Conservation (phyloP, 2,113 vertebrate species). For the Rostratula benghalensis region DNA sequence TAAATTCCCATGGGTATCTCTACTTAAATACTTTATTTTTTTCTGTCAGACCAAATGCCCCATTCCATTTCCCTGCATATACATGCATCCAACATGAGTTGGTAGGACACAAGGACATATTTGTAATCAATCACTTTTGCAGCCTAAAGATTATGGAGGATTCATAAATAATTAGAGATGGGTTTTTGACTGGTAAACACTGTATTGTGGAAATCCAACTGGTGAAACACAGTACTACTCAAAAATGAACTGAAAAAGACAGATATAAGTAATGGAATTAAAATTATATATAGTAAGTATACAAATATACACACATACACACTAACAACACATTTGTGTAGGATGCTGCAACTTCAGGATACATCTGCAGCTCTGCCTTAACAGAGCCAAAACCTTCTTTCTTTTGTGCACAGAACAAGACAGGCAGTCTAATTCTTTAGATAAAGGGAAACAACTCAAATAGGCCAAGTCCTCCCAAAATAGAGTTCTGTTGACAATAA, state of each 20-base stretch:
- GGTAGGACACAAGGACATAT: not conserved
- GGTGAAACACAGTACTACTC: not conserved
- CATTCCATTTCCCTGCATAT: not conserved
- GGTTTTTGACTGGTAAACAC: not conserved
- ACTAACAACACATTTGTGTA: not conserved
- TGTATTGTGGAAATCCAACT: not conserved
- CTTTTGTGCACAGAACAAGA: not conserved
- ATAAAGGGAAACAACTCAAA: not conserved
- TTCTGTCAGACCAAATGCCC: not conserved
- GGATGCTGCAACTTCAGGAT: not conserved
- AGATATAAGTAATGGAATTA: not conserved
- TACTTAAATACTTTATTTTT: not conserved
- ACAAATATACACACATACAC: not conserved
- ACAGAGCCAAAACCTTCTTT: not conserved
- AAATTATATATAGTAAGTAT: not conserved
- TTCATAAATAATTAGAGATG: not conserved
- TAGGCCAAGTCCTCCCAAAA: not conserved
- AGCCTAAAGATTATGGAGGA: not conserved
- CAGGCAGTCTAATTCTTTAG: not conserved
- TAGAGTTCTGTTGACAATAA: not conserved
- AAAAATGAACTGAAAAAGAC: not conserved
- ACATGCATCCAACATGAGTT: not conserved
- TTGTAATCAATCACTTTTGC: not conserved
- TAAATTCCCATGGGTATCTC: not conserved
- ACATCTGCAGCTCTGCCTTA: not conserved